These are phyloP conservation scores for Phallusia fumigata DNA, from an alignment of 23 tunicate species.

Conservation along the genomic window DNA sequence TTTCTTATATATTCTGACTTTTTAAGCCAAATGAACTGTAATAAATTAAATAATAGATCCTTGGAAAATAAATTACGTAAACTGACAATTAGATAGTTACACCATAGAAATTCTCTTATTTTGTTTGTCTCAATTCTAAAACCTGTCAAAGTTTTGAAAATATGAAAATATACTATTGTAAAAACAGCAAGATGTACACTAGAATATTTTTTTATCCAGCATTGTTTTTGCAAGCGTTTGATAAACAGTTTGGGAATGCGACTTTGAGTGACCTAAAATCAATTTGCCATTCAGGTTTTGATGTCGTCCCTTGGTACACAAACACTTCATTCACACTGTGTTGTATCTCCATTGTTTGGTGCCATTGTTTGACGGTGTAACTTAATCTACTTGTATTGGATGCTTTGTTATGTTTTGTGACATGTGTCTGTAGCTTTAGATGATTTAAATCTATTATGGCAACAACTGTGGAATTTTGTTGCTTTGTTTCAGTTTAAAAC, in stretches of 20 bases:
- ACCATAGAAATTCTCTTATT: too few relatives aligned
- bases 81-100: too few relatives aligned
- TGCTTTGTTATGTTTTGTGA: not conserved
- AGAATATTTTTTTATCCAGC: not conserved
- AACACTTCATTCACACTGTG: not conserved
- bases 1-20: too few relatives aligned
- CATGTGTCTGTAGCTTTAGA: not conserved
- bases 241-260: not conserved
- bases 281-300: not conserved
- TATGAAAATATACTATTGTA: too few relatives aligned
- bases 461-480: not conserved
- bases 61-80: too few relatives aligned
- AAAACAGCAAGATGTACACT: not conserved
- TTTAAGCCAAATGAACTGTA: too few relatives aligned
- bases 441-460: not conserved
- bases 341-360: not conserved
- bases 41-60: too few relatives aligned
- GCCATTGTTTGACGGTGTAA: too few relatives aligned
- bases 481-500: too few relatives aligned
- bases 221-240: not conserved
- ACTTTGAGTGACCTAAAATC: constrained; percentile 6
- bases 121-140: too few relatives aligned
- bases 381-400: not conserved
- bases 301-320: not conserved
- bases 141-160: too few relatives aligned